Conservation (phyloP, 2,113 vertebrate species). For the Cnemophilus loriae region DNA sequence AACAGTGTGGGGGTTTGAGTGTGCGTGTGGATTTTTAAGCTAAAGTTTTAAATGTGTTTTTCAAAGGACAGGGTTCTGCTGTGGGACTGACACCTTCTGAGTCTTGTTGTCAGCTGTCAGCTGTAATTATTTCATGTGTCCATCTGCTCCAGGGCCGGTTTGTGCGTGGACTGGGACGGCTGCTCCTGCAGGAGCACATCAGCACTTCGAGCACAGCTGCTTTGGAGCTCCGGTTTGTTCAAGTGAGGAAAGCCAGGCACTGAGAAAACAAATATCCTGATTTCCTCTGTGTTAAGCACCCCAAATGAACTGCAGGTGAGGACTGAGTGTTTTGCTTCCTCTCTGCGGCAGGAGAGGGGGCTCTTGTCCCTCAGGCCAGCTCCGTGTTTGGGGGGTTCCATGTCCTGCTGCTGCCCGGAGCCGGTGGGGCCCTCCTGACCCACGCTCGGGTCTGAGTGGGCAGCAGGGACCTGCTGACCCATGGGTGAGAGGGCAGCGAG, state of each 20-base stretch:
- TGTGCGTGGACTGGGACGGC: accelerated
- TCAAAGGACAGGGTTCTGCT: neutral
- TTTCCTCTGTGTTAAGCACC: neutral
- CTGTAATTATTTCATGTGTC: neutral
- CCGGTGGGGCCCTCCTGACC: neutral
- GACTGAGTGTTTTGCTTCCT: neutral
- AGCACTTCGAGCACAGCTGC: neutral
- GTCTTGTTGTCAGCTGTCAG: neutral
- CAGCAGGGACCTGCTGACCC: too few species aligned
- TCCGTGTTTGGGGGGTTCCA: accelerated
- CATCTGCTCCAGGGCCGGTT: neutral
- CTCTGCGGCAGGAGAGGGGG: accelerated
- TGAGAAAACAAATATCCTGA: accelerated
- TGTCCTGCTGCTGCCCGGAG: neutral
- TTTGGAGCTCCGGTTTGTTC: accelerated
- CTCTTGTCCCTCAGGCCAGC: neutral
- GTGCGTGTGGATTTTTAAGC: neutral
- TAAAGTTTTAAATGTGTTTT: neutral
- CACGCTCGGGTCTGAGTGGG: neutral
- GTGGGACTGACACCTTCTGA: neutral
- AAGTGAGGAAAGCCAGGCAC: neutral
- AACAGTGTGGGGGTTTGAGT: neutral
- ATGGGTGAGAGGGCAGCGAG: accelerated
- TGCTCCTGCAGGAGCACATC: neutral
- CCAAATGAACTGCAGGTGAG: neutral